These are phyloP conservation scores for Stichodactyla helianthus DNA, from an alignment of 64 coral and sea anemone genomes.

Conservation along the genomic window DNA sequence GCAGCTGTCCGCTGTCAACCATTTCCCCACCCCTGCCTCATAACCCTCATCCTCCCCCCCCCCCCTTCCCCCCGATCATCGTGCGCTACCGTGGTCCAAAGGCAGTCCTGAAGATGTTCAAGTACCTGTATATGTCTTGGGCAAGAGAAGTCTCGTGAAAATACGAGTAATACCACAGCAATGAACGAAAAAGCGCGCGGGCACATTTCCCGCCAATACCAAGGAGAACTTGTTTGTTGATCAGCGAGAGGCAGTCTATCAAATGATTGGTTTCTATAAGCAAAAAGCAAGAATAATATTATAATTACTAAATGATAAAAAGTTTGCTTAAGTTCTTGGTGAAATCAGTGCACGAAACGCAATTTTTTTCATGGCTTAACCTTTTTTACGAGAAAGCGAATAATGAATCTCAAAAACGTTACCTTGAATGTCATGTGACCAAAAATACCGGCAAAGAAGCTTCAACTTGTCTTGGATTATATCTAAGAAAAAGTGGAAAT, in stretches of 20 bases:
- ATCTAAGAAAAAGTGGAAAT: slow-evolving; percentile 18
- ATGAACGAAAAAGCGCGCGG: slow-evolving; percentile 31
- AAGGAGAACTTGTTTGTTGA: slow-evolving; percentile 45
- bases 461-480: slow-evolving; percentile 53
- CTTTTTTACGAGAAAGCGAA: too few relatives aligned
- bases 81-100: background rate
- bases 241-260: slow-evolving; percentile 41
- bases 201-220: slow-evolving; percentile 40
- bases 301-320: background rate
- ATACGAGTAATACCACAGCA: slow-evolving; percentile 59
- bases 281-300: background rate
- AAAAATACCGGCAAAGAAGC: slow-evolving; percentile 39
- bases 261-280: slow-evolving; percentile 6
- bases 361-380: too few relatives aligned
- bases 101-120: background rate
- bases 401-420: background rate
- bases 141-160: slow-evolving; percentile 38
- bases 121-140: slow-evolving; percentile 49
- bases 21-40: too few relatives aligned
- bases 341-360: too few relatives aligned
- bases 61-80: background rate
- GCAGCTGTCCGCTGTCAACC: too few relatives aligned
- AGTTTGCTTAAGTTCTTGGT: too few relatives aligned
- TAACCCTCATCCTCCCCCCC: background rate
- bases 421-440: slow-evolving; percentile 23